Percentiles rank a stretch among this genome's conserved stretches.
phyloP scores from a whole-genome alignment of 2,797 vertebrate genomes.

The Centroberyx gerrardi region DNA sequence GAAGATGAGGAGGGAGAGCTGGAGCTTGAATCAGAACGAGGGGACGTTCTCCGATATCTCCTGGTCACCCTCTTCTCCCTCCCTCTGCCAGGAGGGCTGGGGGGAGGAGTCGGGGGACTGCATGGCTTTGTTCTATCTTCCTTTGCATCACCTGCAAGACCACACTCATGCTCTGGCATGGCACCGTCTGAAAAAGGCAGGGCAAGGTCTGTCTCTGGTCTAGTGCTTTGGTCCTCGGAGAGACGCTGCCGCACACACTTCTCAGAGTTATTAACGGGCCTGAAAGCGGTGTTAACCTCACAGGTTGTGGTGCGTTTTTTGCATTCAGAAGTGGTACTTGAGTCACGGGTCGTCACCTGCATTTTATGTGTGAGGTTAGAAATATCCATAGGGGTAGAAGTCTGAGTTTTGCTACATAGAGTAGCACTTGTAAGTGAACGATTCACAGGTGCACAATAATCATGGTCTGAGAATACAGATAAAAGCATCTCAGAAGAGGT shows the following conservation, averaged over 20 bases:
- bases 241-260: conserved; percentile 32
- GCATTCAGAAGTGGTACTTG: conserved; percentile 7
- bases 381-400: conserved; percentile 35
- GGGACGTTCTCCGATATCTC: conserved; percentile 85
- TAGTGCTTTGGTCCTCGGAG: conserved; percentile 79
- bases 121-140: conserved; percentile 20
- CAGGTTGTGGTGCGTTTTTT: conserved; percentile 7
- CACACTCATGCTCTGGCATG: conserved; percentile 58
- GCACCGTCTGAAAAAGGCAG: conserved; percentile 86
- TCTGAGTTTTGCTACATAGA: conserved; percentile 83
- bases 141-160: conserved; percentile 47
- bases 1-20: conserved; percentile 65
- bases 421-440: conserved; percentile 31
- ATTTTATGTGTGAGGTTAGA: conserved; percentile 14
- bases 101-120: conserved; percentile 69
- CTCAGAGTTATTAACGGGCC: conserved; percentile 11
- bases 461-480: conserved; percentile 87
- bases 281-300: not conserved
- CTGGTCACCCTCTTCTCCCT: conserved; percentile 77
- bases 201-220: conserved; percentile 64
- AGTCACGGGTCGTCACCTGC: not conserved
- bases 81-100: conserved; percentile 75
- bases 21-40: conserved; percentile 81
- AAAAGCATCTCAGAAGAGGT: conserved; percentile 15
- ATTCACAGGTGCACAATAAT: conserved; percentile 88